phyloP scores from a whole-genome alignment of 2,797 vertebrate genomes.

The Hipposideros larvatus region DNA sequence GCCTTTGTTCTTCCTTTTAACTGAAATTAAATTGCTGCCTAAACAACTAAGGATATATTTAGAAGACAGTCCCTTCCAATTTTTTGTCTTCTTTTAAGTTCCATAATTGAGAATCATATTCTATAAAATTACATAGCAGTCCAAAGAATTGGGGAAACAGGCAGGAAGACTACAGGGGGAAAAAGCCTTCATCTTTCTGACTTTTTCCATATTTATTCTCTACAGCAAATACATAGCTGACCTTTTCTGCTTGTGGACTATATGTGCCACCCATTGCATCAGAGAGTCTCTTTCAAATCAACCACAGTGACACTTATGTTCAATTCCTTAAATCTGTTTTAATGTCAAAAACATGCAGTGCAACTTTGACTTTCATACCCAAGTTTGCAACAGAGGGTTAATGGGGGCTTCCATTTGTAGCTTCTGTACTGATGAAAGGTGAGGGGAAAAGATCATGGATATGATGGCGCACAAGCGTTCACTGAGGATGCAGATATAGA shows the following conservation, averaged over 20 bases:
- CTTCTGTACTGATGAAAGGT: background rate
- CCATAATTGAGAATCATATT: conserved; percentile 83
- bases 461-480: background rate
- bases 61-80: conserved; percentile 69
- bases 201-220: conserved; percentile 81
- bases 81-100: conserved; percentile 79
- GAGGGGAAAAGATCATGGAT: background rate
- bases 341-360: background rate
- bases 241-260: conserved; percentile 80
- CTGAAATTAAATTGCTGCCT: conserved; percentile 82
- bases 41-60: conserved; percentile 81
- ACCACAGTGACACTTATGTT: background rate
- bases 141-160: conserved; percentile 77
- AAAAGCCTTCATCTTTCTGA: conserved; percentile 83
- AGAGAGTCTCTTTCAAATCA: conserved; percentile 62
- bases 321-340: conserved; percentile 40
- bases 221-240: conserved; percentile 73
- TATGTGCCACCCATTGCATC: conserved; percentile 30
- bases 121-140: conserved; percentile 76
- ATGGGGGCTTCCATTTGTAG: background rate
- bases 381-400: background rate
- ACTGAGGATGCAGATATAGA: background rate
- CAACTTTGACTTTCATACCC: background rate
- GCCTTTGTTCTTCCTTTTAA: conserved; percentile 74
- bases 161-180: conserved; percentile 56